Conservation (phyloP, 2,113 vertebrate species). For the Murina feae region DNA sequence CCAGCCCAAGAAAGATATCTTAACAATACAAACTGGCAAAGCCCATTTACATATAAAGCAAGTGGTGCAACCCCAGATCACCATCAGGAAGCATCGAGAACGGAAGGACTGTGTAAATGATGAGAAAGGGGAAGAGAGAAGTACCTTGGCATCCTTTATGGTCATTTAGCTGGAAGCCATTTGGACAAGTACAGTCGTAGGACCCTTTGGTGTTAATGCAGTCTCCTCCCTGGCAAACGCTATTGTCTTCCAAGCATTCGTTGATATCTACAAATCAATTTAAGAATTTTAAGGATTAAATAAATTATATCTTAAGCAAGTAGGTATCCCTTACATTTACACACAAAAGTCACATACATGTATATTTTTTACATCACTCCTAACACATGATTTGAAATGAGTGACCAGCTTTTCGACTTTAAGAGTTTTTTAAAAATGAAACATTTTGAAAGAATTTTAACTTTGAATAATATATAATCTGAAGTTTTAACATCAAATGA, state of each 20-base stretch:
- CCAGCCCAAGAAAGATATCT: neutral
- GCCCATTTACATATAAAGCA: neutral
- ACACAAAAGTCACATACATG: neutral
- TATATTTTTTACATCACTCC: neutral
- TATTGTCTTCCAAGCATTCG: constrained; percentile 87
- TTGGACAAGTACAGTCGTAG: constrained; percentile 90
- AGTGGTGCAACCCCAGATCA: neutral
- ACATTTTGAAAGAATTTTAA: neutral
- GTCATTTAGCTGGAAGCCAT: constrained; percentile 87
- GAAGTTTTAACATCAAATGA: neutral
- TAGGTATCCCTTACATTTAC: neutral
- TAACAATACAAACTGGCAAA: neutral
- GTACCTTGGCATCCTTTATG: constrained; percentile 90
- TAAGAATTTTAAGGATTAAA: neutral
- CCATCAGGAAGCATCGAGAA: neutral
- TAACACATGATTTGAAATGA: neutral
- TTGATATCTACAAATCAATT: constrained; percentile 89
- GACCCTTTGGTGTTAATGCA: constrained; percentile 93
- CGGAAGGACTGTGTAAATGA: neutral
- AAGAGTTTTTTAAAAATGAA: neutral
- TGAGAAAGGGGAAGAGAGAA: neutral
- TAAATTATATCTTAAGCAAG: neutral
- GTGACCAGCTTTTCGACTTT: neutral
- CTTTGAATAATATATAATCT: neutral
- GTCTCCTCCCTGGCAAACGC: constrained; percentile 85